These are phyloP conservation scores for Hippocampus mohnikei DNA, from an alignment of 2,113 vertebrate species.

Conservation along the genomic window DNA sequence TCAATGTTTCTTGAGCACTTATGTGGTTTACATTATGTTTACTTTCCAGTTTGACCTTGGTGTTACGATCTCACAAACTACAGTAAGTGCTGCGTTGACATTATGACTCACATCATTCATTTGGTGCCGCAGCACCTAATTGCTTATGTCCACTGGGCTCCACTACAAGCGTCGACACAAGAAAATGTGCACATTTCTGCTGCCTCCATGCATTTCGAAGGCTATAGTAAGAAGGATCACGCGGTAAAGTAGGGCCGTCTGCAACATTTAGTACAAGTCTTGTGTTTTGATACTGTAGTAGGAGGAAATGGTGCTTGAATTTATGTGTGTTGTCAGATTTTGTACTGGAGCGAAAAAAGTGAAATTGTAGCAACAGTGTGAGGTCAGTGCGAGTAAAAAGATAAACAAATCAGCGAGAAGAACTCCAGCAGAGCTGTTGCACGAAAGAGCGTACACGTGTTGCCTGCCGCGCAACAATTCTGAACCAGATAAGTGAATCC, in stretches of 20 bases:
- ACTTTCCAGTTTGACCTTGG: no score
- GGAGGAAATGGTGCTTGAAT: not conserved
- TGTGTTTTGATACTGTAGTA: constrained; percentile 20
- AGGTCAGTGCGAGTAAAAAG: not conserved
- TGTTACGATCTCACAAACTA: not conserved
- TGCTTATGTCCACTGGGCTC: not conserved
- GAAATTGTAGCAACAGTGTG: not conserved
- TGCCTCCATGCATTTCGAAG: not conserved
- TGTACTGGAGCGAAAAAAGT: not conserved
- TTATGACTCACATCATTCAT: not conserved
- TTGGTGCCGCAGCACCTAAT: not conserved
- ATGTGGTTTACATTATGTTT: not conserved
- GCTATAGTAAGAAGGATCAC: constrained; percentile 35
- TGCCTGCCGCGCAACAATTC: not conserved
- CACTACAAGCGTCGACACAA: not conserved
- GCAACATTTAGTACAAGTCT: constrained; percentile 36
- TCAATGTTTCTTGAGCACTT: not conserved
- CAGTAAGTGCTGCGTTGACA: not conserved
- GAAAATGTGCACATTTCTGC: constrained; percentile 33
- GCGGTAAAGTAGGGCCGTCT: constrained; percentile 43
- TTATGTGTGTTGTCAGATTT: constrained; percentile 2
- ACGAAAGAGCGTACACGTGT: not conserved
- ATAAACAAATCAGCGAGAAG: constrained; percentile 3
- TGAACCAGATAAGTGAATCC: constrained; percentile 1
- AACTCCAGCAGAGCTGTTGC: not conserved